phyloP scores from a whole-genome alignment of 2,888 invertebrate genomes.

The Drosophila mettleri region DNA sequence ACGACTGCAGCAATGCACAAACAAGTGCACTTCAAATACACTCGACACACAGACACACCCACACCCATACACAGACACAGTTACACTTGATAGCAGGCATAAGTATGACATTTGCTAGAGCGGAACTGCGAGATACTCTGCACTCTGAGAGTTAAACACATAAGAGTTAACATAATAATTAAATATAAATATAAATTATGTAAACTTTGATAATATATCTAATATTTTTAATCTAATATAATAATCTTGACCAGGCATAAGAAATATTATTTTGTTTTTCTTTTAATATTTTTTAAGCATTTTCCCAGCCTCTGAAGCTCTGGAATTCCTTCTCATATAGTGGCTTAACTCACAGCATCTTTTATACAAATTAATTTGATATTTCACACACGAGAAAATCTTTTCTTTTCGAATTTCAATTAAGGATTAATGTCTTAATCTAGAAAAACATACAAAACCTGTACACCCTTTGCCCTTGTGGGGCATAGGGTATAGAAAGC shows the following conservation, averaged over 20 bases:
- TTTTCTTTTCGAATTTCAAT: not conserved
- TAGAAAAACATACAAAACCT: not conserved
- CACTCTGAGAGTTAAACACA: not conserved
- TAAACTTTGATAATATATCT: too few relatives aligned
- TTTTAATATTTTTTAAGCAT: too few relatives aligned
- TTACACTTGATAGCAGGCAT: constrained; percentile 14
- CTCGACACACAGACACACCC: constrained; percentile 22
- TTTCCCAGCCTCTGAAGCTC: too few relatives aligned
- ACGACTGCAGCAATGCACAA: constrained; percentile 76
- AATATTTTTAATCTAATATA: too few relatives aligned
- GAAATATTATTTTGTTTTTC: too few relatives aligned
- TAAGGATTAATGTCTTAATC: not conserved
- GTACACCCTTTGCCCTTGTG: not conserved
- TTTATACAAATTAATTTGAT: not conserved
- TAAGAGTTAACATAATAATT: too few relatives aligned
- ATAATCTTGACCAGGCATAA: too few relatives aligned
- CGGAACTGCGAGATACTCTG: constrained; percentile 1
- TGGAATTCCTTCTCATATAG: too few relatives aligned
- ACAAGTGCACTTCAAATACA: constrained; percentile 68
- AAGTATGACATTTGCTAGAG: not conserved
- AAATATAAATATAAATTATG: too few relatives aligned
- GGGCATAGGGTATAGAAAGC: constrained; percentile 29
- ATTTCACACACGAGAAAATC: not conserved
- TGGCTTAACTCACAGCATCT: too few relatives aligned
- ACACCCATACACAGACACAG: constrained; percentile 14